A percentile compares a stretch with the other conserved stretches of the same genome.
Conservation (phyloP, 2,888 invertebrate species). For the Coecobrya sp. region DNA sequence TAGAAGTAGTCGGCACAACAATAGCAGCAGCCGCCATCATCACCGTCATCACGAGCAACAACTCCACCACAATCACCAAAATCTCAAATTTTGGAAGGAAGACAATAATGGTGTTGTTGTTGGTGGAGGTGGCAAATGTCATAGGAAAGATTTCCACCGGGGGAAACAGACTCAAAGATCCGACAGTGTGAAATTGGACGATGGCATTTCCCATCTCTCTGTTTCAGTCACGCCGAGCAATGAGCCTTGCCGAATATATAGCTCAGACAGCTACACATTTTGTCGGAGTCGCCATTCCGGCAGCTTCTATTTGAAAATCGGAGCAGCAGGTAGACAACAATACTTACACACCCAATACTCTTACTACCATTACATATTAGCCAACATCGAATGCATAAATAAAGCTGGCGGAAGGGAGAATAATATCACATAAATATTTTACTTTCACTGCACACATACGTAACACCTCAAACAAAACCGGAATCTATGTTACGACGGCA, state of each 20-base stretch:
- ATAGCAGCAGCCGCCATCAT: slow-evolving; percentile 53
- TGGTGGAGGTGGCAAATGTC: slow-evolving; percentile 68
- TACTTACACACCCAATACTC: neutral
- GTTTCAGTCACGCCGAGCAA: slow-evolving; percentile 84
- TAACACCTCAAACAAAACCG: neutral
- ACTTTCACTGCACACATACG: slow-evolving; percentile 30
- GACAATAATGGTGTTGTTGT: slow-evolving; percentile 34
- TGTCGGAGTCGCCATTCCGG: slow-evolving; percentile 92
- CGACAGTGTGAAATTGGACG: slow-evolving; percentile 80
- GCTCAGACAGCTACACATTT: slow-evolving; percentile 88
- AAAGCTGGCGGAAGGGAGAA: slow-evolving; percentile 20
- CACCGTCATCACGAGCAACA: slow-evolving; percentile 55
- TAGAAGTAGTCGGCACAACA: slow-evolving; percentile 58
- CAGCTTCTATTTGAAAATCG: slow-evolving; percentile 92
- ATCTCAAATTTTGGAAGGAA: slow-evolving; percentile 61
- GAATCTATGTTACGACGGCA: neutral
- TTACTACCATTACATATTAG: neutral
- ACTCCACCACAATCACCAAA: neutral
- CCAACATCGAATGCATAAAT: slow-evolving; percentile 49
- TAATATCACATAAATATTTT: slow-evolving; percentile 52
- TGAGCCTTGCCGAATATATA: slow-evolving; percentile 84
- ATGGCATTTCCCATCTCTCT: slow-evolving; percentile 83
- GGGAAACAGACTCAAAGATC: slow-evolving; percentile 77
- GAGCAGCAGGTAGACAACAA: slow-evolving; percentile 91
- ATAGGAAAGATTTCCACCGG: slow-evolving; percentile 78